These are phyloP conservation scores for Sialis lutaria DNA, from an alignment of 2,888 invertebrate genomes.

Conservation along the genomic window DNA sequence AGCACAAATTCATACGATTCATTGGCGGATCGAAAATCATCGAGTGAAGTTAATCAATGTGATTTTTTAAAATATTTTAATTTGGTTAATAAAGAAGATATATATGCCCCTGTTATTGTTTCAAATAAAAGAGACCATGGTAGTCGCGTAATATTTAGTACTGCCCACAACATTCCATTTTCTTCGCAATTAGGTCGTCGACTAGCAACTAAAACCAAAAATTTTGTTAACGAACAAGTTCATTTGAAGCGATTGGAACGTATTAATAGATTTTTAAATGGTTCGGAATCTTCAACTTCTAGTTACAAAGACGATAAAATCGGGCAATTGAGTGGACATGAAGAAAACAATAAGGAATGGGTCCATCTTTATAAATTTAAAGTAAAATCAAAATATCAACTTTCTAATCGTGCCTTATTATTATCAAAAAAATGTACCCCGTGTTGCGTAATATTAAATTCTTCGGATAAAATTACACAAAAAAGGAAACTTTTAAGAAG, in stretches of 20 bases:
- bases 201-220: constrained; percentile 13
- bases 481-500: no score
- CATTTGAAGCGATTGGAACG: constrained; percentile 15
- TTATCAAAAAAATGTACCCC: no score
- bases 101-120: background rate
- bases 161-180: constrained; percentile 16
- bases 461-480: no score
- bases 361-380: background rate
- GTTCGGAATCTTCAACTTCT: constrained; percentile 3
- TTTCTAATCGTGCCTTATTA: no score
- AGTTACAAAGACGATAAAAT: constrained; percentile 9
- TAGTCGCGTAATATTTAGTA: constrained; percentile 8
- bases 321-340: background rate
- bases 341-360: background rate
- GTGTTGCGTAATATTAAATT: no score
- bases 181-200: constrained; percentile 18
- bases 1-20: background rate
- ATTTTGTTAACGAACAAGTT: constrained; percentile 13
- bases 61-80: constrained; percentile 14
- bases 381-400: background rate
- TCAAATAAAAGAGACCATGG: background rate
- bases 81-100: constrained; percentile 6
- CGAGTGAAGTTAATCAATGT: constrained; percentile 6
- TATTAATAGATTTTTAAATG: constrained; percentile 17
- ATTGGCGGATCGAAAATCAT: background rate